These are phyloP conservation scores for Otocyon megalotis DNA, from an alignment of 2,113 vertebrate species.

Conservation along the genomic window DNA sequence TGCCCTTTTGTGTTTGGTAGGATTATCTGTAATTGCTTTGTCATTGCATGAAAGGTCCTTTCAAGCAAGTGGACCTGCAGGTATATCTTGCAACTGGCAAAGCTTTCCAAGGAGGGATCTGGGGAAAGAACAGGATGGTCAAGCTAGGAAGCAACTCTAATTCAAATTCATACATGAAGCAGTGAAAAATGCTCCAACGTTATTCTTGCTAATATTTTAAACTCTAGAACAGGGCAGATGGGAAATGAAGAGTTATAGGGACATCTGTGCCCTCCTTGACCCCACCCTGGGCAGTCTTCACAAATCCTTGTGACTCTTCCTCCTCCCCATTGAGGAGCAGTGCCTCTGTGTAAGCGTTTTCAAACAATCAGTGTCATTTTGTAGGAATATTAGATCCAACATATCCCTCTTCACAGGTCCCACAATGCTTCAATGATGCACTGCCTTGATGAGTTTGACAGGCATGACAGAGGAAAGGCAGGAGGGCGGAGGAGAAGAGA, in stretches of 20 bases:
- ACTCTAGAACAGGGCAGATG: background rate
- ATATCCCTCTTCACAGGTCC: slow-evolving; percentile 15
- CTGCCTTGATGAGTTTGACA: slow-evolving; percentile 39
- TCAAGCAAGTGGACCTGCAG: background rate
- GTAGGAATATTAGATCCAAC: slow-evolving; percentile 30
- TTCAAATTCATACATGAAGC: background rate
- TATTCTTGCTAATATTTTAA: background rate
- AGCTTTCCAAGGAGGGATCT: background rate
- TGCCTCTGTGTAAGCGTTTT: background rate
- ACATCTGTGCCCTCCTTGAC: background rate
- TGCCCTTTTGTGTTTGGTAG: background rate
- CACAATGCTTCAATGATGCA: background rate
- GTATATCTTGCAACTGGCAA: background rate
- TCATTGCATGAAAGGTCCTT: background rate
- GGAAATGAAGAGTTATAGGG: background rate
- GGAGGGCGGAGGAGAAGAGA: slow-evolving; percentile 54
- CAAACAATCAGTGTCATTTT: slow-evolving; percentile 26
- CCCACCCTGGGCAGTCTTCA: background rate
- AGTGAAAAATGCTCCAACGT: background rate
- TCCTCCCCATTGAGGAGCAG: background rate
- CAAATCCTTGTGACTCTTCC: background rate
- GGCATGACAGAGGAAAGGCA: slow-evolving; percentile 44
- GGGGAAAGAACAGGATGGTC: background rate
- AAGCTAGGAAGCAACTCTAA: background rate
- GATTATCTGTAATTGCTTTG: background rate